Base-by-base conservation (phyloP, 2,797 vertebrate species). In the Tapirus indicus region DNA sequence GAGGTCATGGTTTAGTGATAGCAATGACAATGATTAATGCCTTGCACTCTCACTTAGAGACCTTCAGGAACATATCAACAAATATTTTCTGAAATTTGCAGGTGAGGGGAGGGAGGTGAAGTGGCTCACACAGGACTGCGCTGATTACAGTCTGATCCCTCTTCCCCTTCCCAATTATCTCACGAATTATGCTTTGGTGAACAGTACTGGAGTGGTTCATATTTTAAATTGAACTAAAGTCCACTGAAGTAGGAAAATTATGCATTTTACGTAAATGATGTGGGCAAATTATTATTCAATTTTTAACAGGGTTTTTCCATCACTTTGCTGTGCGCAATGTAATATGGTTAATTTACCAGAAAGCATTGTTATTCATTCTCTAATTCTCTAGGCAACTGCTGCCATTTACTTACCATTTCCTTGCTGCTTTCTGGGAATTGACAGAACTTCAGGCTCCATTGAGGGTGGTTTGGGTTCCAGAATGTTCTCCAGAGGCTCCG, bases 341-440 rank as follows among this genome's bases (percentile, higher is more conserved):
- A 95, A 95, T 83, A 69, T 4, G 85, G 97, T 95, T 97, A 97
- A 98, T 98, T 98, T 98, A 97, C 95, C 97, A 97, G 96, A 96
- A 94, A 97, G 94, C 97, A 95, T 94, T 97, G 97, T 94, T 97
- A 88, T 95, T 94, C 97, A 93, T 93, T 97, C 92, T 44, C 92
- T 91, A 89, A 96, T 89, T 96, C 94, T 97, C 97, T 13, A 93
- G 88, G 88, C 88, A 97, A 82, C 52, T 32, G 71, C 93, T 71
- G 64, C 82, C 95, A 29, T 16, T 85, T 94, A 80, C 95, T 98
- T 2, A 12, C 95, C 97, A 91, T 95, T 97, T 98, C 91, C 96
- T 90, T 20, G 0, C 41, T 72, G 27, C 60, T 82, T 21, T 0
- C 38, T 97, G 88, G 62, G 94, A 92, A 97, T 58, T 71, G 0